Evolutionary conservation across 2,888 invertebrate genomes (phyloP).

Genomic region (Trachelus troglodyta): DNA sequence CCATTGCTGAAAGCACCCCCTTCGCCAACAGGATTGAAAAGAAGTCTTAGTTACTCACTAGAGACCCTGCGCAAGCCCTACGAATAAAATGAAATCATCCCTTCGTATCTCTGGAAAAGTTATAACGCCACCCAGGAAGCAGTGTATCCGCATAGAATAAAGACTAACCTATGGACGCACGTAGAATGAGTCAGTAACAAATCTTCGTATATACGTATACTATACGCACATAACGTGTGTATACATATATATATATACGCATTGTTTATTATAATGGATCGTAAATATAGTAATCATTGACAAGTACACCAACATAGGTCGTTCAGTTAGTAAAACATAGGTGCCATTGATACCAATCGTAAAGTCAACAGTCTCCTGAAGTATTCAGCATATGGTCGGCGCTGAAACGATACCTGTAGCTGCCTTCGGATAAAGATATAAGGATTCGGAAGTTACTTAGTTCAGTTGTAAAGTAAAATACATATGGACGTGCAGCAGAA

Average conservation of each 20-base stretch:
- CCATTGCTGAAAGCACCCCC: slow-evolving; percentile 14
- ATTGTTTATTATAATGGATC: neutral
- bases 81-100: slow-evolving; percentile 56
- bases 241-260: neutral
- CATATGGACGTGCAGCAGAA: slow-evolving; percentile 16
- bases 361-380: neutral
- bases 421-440: neutral
- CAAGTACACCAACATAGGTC: neutral
- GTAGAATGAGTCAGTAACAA: neutral
- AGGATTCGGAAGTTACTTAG: neutral
- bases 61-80: slow-evolving; percentile 48
- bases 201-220: too few species aligned
- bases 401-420: neutral
- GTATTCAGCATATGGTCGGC: neutral
- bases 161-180: neutral
- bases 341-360: neutral
- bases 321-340: neutral
- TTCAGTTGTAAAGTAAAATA: neutral
- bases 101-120: slow-evolving; percentile 24
- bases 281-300: neutral
- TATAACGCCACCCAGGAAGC: neutral
- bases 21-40: slow-evolving; percentile 53
- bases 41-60: slow-evolving; percentile 57
- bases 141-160: neutral
- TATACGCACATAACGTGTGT: too few species aligned